These are phyloP conservation scores for Lasioglossum leucozonium DNA, from an alignment of 2,888 invertebrate genomes.

Conservation along the genomic window DNA sequence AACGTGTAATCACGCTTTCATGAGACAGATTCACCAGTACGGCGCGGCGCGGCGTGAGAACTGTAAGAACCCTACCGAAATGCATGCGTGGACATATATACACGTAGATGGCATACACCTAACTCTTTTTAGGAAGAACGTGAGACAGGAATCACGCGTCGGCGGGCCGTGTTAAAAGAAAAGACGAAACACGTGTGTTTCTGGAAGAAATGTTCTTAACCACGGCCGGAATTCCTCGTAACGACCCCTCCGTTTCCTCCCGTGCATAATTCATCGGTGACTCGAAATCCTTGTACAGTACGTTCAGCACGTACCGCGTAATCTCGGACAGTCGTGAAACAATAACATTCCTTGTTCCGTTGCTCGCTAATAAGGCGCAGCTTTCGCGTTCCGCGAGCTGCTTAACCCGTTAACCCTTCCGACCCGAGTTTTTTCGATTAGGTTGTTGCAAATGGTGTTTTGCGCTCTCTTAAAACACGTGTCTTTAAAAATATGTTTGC, in stretches of 20 bases:
- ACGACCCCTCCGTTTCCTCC: constrained; percentile 52
- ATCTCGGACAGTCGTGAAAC: constrained; percentile 17
- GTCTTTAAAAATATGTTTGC: not conserved
- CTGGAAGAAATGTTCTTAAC: constrained; percentile 38
- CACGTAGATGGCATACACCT: not conserved
- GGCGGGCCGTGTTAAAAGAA: constrained; percentile 44
- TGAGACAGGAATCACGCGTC: constrained; percentile 64
- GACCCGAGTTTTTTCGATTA: not conserved
- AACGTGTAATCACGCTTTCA: constrained; percentile 35
- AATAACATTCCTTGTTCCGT: constrained; percentile 5
- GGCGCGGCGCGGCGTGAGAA: constrained; percentile 41
- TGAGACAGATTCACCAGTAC: constrained; percentile 37
- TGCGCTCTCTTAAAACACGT: not conserved
- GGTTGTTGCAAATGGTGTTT: not conserved
- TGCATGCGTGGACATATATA: not conserved
- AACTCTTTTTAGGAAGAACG: constrained; percentile 54
- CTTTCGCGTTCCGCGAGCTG: constrained; percentile 2
- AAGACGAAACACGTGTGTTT: constrained; percentile 63
- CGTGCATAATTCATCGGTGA: constrained; percentile 42
- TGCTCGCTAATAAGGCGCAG: not conserved
- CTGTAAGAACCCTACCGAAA: constrained; percentile 28
- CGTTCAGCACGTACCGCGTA: not conserved
- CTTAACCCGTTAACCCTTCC: not conserved
- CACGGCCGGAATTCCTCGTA: constrained; percentile 42
- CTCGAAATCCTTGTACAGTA: constrained; percentile 15